Conservation (phyloP, 2,113 vertebrate species). For the Atlantisia rogersi region DNA sequence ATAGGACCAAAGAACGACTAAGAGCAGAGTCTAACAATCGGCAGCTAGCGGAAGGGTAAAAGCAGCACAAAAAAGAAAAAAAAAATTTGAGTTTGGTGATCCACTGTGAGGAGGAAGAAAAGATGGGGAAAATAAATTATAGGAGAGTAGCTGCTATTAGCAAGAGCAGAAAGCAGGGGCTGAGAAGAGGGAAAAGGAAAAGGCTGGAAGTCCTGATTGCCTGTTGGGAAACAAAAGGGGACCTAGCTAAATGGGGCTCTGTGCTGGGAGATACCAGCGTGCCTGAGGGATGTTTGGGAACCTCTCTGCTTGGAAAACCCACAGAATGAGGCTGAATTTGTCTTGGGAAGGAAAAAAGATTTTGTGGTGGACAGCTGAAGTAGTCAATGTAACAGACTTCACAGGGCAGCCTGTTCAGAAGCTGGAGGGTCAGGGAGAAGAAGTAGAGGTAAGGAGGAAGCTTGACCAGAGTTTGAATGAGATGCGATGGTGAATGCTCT, state of each 20-base stretch:
- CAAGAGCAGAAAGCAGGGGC: background rate
- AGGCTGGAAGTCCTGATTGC: background rate
- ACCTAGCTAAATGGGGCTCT: background rate
- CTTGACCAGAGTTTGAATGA: background rate
- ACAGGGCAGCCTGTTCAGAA: background rate
- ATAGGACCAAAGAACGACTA: background rate
- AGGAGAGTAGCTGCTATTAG: constrained; percentile 23
- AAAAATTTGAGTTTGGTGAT: background rate
- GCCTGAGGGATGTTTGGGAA: background rate
- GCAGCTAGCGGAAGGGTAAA: background rate
- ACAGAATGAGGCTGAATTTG: background rate
- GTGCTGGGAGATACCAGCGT: background rate
- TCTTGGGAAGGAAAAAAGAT: background rate
- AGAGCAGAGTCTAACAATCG: background rate
- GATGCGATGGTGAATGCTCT: background rate
- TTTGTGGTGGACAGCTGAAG: constrained; percentile 16
- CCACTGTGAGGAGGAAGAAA: background rate
- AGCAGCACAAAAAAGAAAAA: background rate
- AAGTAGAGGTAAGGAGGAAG: background rate
- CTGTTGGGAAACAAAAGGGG: background rate
- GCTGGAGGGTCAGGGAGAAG: background rate
- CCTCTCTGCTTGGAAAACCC: background rate
- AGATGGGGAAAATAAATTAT: background rate
- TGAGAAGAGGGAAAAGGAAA: background rate
- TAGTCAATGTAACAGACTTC: background rate